Conservation (phyloP, 2,797 vertebrate species). For the Siniperca scherzeri region DNA sequence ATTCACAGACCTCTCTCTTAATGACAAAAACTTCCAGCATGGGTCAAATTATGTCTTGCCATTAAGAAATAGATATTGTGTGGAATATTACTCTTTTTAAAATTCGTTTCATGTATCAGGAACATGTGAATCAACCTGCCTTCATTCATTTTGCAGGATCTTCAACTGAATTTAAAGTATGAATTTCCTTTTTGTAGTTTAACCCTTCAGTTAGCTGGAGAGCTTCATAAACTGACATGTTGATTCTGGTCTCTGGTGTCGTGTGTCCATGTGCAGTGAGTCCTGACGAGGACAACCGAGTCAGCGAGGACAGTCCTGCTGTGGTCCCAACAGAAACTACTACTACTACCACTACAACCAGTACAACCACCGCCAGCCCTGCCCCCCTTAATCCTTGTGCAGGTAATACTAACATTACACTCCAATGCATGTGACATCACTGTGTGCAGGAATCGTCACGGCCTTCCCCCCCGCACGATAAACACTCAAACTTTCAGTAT, state of each 20-base stretch:
- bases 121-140: constrained; percentile 7
- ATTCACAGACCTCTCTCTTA: constrained; percentile 26
- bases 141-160: background rate
- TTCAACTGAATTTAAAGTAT: background rate
- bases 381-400: constrained; percentile 56
- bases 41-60: constrained; percentile 19
- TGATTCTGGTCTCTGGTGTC: background rate
- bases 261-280: constrained; percentile 66
- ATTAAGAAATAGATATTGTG: constrained; percentile 8
- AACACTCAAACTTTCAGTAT: background rate
- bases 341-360: constrained; percentile 15
- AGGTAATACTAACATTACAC: constrained; percentile 49
- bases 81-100: constrained; percentile 8
- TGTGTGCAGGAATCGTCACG: background rate
- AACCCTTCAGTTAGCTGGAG: background rate
- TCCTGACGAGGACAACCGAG: constrained; percentile 77
- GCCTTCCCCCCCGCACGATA: background rate
- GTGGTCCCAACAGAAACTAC: constrained; percentile 27
- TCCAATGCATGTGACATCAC: background rate
- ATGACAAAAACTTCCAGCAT: constrained; percentile 43
- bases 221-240: background rate
- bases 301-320: constrained; percentile 62
- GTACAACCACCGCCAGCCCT: constrained; percentile 19
- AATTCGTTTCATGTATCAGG: constrained; percentile 13
- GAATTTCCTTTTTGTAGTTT: background rate